Conservation (phyloP, 1,140 invertebrate species). For the Hermatobates lingyangjiaoensis region DNA sequence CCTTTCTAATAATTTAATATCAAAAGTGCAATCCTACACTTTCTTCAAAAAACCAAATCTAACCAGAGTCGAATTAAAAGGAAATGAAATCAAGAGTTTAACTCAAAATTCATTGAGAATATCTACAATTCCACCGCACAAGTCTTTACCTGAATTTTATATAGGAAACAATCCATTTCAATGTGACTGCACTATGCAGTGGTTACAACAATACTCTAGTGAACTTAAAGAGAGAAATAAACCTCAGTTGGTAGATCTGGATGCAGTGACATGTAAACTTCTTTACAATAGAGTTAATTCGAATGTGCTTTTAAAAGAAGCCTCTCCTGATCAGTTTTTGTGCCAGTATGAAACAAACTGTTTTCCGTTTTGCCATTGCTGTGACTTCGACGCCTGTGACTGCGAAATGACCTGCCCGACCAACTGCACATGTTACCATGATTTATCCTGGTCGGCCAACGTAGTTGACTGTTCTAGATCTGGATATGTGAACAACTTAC, state of each 20-base stretch:
- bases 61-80: constrained; percentile 64
- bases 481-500: constrained; percentile 48
- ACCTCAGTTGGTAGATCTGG: constrained; percentile 69
- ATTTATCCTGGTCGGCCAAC: constrained; percentile 79
- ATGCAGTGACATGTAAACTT: constrained; percentile 71
- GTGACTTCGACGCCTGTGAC: constrained; percentile 83
- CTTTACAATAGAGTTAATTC: constrained; percentile 62
- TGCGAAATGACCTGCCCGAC: constrained; percentile 87
- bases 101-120: constrained; percentile 72
- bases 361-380: constrained; percentile 77
- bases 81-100: constrained; percentile 63
- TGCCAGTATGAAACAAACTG: constrained; percentile 82
- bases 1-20: constrained; percentile 69
- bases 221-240: constrained; percentile 53
- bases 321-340: constrained; percentile 67
- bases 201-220: constrained; percentile 63
- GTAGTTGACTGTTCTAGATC: constrained; percentile 71
- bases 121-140: constrained; percentile 52
- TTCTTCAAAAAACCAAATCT: constrained; percentile 83
- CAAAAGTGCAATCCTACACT: constrained; percentile 75
- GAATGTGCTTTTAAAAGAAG: constrained; percentile 63
- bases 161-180: constrained; percentile 77
- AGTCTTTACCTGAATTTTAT: constrained; percentile 72
- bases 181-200: constrained; percentile 73
- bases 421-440: constrained; percentile 81